Evolutionary conservation across 2,888 invertebrate species (phyloP), one percentile per base, ranked within the genome.

Genomic region (Drosophila villosipedis): DNA sequence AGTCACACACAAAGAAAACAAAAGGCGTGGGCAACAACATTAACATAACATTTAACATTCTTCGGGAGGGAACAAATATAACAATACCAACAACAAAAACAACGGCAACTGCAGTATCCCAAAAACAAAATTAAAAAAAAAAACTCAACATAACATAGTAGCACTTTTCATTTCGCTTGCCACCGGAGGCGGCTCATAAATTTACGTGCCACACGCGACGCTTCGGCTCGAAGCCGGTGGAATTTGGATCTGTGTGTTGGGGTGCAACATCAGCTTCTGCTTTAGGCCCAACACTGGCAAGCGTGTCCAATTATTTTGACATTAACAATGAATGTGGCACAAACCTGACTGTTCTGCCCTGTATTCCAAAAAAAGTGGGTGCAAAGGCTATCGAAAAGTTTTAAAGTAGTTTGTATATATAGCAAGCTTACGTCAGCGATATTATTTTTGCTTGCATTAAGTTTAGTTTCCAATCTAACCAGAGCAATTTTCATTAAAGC

Each of bases 221-320:
- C 58, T 63, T 47, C 57, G 65, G 52, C 31, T 47, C 9, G 43
- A 33, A 41, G 47, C 33, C 79, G 28, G 66, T 50, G 62, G 28
- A 73, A 55, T 63, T 35, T 50, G 55, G 55, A 52, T 49, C 28
- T 28, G 37, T 62, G 31, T 39, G 35, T 52, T 62, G 60, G 75
- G 83, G 68, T 82, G 78, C 77, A 72, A 66, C 68, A 54, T 19
- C 57, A 61, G 73, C 63, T 67, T 19, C 57, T 61, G 73, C 60
- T 67, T 61, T 55, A 70, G 59, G 66, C 58, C 69, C 70, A 55
- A 65, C 59, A 68, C 65, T 78, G 83, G 90, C 89, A 89, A 90
- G 81, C 88, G 91, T 91, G 88, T 90, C 81, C 92, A 90, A 91
- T 92, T 91, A 91, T 91, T 92, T 91, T 91, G 91, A 88, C 92